These are phyloP conservation scores for Blomia tropicalis DNA, from an alignment of 2,888 invertebrate species.

Conservation along the genomic window DNA sequence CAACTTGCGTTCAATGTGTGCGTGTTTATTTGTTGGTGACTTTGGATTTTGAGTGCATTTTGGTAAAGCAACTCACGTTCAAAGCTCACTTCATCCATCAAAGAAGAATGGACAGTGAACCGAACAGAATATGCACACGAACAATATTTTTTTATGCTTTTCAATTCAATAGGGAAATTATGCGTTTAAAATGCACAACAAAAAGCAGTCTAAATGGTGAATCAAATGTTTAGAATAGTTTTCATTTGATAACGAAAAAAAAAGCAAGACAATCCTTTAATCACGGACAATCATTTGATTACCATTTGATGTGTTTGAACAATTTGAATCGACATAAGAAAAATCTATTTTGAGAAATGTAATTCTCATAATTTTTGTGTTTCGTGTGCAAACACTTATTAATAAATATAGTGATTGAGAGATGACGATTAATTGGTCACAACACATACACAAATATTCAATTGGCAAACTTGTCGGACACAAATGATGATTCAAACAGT, in stretches of 20 bases:
- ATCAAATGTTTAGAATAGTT: background rate
- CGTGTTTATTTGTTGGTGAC: background rate
- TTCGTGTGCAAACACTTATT: no score
- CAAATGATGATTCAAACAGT: conserved; percentile 4
- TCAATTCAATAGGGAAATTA: no score
- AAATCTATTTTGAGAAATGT: no score
- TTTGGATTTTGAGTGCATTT: background rate
- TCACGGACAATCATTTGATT: no score
- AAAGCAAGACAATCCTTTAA: no score
- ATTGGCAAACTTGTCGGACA: no score
- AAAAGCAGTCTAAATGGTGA: background rate
- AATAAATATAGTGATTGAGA: background rate
- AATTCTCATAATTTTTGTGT: no score
- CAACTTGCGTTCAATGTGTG: no score
- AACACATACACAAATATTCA: background rate
- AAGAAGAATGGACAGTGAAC: background rate
- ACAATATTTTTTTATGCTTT: background rate
- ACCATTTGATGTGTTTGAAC: no score
- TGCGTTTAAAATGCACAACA: background rate
- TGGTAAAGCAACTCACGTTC: conserved; percentile 8
- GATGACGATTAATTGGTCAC: background rate
- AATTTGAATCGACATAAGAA: no score
- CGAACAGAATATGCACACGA: background rate
- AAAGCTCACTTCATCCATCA: conserved; percentile 9
- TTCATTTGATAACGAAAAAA: no score